A percentile compares a stretch with the other conserved stretches of the same genome.
Evolutionary conservation across 2,113 vertebrate genomes (phyloP).

Genomic region (Crotalus helleri): DNA sequence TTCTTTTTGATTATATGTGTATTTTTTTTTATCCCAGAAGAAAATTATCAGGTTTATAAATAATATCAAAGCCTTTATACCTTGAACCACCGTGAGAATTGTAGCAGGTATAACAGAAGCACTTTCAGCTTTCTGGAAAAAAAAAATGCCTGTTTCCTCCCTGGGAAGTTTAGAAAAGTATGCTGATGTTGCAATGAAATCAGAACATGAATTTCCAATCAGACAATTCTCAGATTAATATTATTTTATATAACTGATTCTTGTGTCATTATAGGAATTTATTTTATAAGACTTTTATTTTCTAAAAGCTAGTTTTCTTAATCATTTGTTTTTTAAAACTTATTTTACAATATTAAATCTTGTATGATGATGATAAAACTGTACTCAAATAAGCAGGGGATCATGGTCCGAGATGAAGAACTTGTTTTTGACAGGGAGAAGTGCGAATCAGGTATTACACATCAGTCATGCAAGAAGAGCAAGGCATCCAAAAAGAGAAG

Average conservation of each 20-base stretch:
- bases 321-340: background rate
- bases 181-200: constrained; percentile 22
- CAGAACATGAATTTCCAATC: background rate
- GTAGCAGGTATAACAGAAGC: background rate
- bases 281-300: background rate
- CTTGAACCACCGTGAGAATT: background rate
- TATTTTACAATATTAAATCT: constrained; percentile 16
- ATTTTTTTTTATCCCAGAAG: too few species aligned
- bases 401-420: too few species aligned
- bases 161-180: background rate
- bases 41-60: too few species aligned
- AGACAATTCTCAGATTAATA: background rate
- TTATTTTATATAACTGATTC: background rate
- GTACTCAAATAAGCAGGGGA: background rate
- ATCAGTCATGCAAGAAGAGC: too few species aligned
- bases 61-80: too few species aligned
- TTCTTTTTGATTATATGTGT: too few species aligned
- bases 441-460: too few species aligned
- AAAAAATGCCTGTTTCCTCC: background rate
- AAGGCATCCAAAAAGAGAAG: too few species aligned
- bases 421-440: too few species aligned
- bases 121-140: background rate
- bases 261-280: background rate
- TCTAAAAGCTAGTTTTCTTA: background rate
- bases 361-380: constrained; percentile 29